Evolutionary conservation across 2,888 invertebrate species (phyloP).

Genomic region (Cacoxenus indagator): DNA sequence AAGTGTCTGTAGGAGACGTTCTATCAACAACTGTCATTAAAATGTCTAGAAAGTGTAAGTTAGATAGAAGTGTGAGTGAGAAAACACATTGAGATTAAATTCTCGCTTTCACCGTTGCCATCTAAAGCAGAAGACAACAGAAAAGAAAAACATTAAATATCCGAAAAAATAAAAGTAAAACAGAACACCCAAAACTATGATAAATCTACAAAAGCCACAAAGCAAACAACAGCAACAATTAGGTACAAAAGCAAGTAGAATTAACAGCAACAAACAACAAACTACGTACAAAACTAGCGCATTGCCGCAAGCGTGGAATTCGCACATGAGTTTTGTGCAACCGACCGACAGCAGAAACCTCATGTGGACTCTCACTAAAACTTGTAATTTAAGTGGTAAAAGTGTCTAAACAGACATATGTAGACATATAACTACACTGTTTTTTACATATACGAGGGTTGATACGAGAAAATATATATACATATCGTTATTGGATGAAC

Average conservation of each 20-base stretch:
- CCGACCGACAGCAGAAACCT: background rate
- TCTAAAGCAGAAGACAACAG: background rate
- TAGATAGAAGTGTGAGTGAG: too few species aligned
- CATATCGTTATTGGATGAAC: too few species aligned
- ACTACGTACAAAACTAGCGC: background rate
- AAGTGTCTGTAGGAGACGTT: too few species aligned
- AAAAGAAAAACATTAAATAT: background rate
- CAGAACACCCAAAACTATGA: background rate
- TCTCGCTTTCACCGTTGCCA: too few species aligned
- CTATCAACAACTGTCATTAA: too few species aligned
- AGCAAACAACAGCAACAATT: constrained; percentile 4
- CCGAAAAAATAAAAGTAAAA: background rate
- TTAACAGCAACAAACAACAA: background rate
- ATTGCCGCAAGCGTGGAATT: background rate
- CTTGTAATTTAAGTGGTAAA: constrained; percentile 2
- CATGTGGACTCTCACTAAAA: background rate
- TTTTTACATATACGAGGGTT: too few species aligned
- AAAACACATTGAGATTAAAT: too few species aligned
- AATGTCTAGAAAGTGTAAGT: too few species aligned
- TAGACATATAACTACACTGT: background rate
- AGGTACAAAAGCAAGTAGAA: constrained; percentile 6
- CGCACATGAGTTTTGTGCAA: background rate
- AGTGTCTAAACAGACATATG: background rate
- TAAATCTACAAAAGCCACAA: constrained; percentile 1
- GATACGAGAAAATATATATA: too few species aligned